phyloP scores from a whole-genome alignment of 1,140 invertebrate species.

The Drosophila cardini region DNA sequence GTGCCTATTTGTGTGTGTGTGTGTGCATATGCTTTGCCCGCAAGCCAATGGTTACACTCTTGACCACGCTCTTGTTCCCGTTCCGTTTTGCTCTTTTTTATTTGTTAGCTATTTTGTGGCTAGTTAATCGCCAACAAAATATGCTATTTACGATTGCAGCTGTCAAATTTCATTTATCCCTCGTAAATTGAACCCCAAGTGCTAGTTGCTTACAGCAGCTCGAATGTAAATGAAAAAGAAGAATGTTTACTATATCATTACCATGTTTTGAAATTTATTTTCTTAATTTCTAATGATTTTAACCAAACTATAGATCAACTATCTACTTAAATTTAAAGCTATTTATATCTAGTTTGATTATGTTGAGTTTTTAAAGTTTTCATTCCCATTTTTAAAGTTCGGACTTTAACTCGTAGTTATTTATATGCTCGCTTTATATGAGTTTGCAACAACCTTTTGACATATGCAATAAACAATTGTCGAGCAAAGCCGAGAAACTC shows the following conservation, averaged over 20 bases:
- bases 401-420: too few relatives aligned
- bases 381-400: too few relatives aligned
- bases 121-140: constrained; percentile 53
- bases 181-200: constrained; percentile 17
- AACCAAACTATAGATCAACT: too few relatives aligned
- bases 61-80: constrained; percentile 23
- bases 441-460: not conserved
- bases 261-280: not conserved
- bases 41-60: constrained; percentile 30
- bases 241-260: not conserved
- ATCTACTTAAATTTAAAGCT: too few relatives aligned
- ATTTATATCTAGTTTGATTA: too few relatives aligned
- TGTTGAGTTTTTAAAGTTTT: too few relatives aligned
- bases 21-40: constrained; percentile 25
- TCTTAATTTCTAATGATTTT: too few relatives aligned
- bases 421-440: constrained; percentile 22
- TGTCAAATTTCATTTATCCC: constrained; percentile 29
- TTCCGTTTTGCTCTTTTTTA: constrained; percentile 4
- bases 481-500: constrained; percentile 12
- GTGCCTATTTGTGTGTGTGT: constrained; percentile 30
- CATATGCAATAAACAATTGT: constrained; percentile 38
- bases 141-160: constrained; percentile 49
- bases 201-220: not conserved
- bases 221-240: not conserved
- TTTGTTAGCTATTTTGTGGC: constrained; percentile 38